Base-by-base conservation (phyloP, 2,113 vertebrate species). In the Cyanoliseus patagonus region DNA sequence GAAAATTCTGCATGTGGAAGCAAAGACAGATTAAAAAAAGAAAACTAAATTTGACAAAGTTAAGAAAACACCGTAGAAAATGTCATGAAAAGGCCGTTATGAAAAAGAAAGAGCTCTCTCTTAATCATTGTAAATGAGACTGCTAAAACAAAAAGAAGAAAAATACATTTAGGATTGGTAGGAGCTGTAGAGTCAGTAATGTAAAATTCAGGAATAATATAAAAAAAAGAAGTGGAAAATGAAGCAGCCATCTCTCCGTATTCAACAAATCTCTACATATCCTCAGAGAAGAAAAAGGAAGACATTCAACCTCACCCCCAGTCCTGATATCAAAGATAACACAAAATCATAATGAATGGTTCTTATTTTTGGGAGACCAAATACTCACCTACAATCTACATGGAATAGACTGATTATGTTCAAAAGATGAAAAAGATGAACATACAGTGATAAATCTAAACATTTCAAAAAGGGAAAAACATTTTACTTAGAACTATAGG, bases 1-100 rank as follows among this genome's bases (percentile, higher is more conserved):
- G 39, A 86, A 94, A 88, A 64, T 35, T 91, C 73, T 68, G 55
- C 30, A 27, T 68, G 33, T 67, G 64, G 78, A 44, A 89, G 69
- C 61, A 84, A 28, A 41, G 42, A 51, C 4, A 85, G 53, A 70
- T 55, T 68, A 82, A 84, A 88, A 70, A 11, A 20, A 91, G 57
- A 92, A 89, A 82, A 91, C 22, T 5, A 41, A 64, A 86, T 63
- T 64, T 70, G 33, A 70, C 11, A 47, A 88, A 70, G n/a, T 88
- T 9, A 55, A 55, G 51, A 86, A 88, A 87, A 75, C 28, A 82
- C 12, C 44, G 30, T 35, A 49, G 17, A 33, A 75, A 81, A 86
- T 52, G 8, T 47, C 62, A 72, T 17, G 55, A 83, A 86, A 86
- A 86, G 49, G 31, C 53, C 53, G 49, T 30, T n/a, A 53, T 9